Evolutionary conservation across 2,113 vertebrate species (phyloP).

Genomic region (Platycercus adscitus): DNA sequence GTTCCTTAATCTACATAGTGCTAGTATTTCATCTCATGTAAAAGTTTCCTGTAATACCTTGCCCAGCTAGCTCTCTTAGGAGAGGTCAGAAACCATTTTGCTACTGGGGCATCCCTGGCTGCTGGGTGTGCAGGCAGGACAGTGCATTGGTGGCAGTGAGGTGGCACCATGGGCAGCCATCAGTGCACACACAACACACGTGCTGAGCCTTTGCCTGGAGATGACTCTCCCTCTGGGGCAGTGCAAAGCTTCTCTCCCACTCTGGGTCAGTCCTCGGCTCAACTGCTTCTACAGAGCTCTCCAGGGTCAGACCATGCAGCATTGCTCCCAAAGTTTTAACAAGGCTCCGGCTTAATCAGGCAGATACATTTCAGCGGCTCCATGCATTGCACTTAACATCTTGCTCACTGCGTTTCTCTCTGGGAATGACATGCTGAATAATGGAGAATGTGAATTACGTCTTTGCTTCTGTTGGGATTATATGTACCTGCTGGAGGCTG

Average conservation of each 20-base stretch:
- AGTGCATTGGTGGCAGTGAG: not conserved
- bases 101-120: not conserved
- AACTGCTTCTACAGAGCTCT: not conserved
- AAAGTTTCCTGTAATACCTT: slow-evolving; percentile 56
- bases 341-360: not conserved
- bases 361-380: not conserved
- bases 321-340: not conserved
- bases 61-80: not conserved
- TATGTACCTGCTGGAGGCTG: not conserved
- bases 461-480: not conserved
- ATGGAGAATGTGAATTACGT: not conserved
- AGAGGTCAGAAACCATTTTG: not conserved
- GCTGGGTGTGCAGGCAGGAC: not conserved
- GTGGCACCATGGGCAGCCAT: slow-evolving; percentile 11
- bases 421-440: slow-evolving; percentile 23
- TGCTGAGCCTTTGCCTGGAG: not conserved
- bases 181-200: not conserved
- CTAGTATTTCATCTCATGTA: not conserved
- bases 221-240: not conserved
- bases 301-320: not conserved
- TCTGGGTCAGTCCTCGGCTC: not conserved
- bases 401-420: not conserved
- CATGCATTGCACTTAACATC: not conserved
- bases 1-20: not conserved
- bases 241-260: not conserved